Conservation (phyloP, 2,113 vertebrate species). For the Oenanthe oenanthe region DNA sequence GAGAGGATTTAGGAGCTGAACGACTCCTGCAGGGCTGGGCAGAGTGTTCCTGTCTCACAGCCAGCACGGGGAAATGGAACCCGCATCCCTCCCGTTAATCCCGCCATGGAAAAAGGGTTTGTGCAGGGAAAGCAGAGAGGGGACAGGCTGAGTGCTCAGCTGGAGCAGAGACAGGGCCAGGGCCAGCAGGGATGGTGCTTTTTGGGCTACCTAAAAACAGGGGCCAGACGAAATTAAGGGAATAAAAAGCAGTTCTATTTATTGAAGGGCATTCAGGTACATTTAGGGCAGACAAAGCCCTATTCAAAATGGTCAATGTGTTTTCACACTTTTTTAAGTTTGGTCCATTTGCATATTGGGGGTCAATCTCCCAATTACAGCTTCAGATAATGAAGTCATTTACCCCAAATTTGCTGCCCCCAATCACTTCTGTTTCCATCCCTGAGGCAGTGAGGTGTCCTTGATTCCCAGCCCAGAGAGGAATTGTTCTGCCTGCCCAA, state of each 20-base stretch:
- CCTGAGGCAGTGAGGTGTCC: neutral
- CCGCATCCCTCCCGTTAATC: neutral
- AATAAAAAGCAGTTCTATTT: neutral
- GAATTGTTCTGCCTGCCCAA: no score
- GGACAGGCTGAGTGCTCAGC: neutral
- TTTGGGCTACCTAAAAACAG: neutral
- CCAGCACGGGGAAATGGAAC: neutral
- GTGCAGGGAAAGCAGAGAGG: neutral
- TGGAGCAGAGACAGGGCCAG: neutral
- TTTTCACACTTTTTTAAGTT: neutral
- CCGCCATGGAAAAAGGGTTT: neutral
- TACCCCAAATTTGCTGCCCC: neutral
- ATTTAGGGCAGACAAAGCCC: neutral
- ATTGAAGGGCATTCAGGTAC: neutral
- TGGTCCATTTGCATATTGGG: neutral
- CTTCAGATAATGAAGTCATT: neutral
- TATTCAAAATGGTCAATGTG: accelerated
- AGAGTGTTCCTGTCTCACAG: neutral
- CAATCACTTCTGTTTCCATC: neutral
- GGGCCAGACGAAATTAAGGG: neutral
- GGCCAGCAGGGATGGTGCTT: neutral
- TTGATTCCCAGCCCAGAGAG: neutral
- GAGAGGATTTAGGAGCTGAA: neutral
- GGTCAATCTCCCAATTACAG: neutral
- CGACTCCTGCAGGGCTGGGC: neutral